Percentiles rank a stretch among this genome's conserved stretches.
Evolutionary conservation across 2,888 invertebrate genomes (phyloP).

Genomic region (Pristionchus arcanus): DNA sequence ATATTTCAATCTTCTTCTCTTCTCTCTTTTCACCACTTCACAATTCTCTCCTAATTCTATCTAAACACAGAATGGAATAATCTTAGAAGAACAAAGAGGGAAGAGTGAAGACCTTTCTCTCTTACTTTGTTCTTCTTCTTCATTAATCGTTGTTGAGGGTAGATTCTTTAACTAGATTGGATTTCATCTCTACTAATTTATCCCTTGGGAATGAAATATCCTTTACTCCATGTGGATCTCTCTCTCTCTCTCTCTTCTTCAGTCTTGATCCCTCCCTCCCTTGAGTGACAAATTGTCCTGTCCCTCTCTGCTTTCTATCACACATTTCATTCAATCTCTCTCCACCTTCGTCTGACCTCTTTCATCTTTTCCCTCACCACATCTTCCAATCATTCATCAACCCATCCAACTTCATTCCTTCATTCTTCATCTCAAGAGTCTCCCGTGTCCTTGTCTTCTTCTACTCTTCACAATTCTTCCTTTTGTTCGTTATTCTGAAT

Average conservation of each 20-base stretch:
- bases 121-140: not conserved
- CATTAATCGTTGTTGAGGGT: conserved; percentile 14
- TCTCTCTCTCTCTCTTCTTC: not conserved
- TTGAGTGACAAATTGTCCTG: conserved; percentile 40
- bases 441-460: conserved; percentile 14
- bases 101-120: not conserved
- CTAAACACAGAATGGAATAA: not conserved
- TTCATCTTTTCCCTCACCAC: not conserved
- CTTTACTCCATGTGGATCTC: conserved; percentile 35
- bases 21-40: conserved; percentile 6
- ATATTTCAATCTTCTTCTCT: conserved; percentile 17
- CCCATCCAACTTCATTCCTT: conserved; percentile 37
- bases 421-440: conserved; percentile 21
- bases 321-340: conserved; percentile 1
- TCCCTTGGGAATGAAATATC: not conserved
- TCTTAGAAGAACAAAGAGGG: not conserved
- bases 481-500: conserved; percentile 25
- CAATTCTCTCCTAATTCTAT: not conserved
- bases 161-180: not conserved
- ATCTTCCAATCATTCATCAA: not conserved
- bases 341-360: not conserved
- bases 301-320: conserved; percentile 32
- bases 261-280: not conserved
- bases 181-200: not conserved
- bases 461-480: conserved; percentile 42